Evolutionary conservation across 1,140 invertebrate genomes (phyloP).

Genomic region (Aricia agestis): DNA sequence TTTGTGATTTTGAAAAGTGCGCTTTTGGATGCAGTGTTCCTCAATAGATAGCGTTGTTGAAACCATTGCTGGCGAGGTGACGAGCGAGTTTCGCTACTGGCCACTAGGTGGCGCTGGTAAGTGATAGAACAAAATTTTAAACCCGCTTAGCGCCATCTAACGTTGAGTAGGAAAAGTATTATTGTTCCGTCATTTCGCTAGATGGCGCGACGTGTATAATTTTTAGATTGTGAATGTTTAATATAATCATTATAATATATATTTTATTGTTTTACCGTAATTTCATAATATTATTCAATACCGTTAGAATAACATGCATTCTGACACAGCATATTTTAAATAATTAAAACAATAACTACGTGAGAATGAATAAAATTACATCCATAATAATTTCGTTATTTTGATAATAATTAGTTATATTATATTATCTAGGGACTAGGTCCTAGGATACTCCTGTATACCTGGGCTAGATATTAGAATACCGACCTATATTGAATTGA

Average conservation of each 20-base stretch:
- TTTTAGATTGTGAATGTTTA: neutral
- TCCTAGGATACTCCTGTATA: no score
- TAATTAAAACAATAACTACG: neutral
- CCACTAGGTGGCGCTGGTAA: constrained; percentile 59
- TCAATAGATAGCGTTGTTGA: constrained; percentile 58
- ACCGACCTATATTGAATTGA: no score
- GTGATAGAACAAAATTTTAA: constrained; percentile 27
- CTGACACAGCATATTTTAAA: neutral
- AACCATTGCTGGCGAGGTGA: constrained; percentile 49
- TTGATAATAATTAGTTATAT: no score
- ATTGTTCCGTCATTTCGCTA: constrained; percentile 26
- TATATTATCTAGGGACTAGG: no score
- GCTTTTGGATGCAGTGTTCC: constrained; percentile 68
- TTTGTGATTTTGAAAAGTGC: constrained; percentile 52
- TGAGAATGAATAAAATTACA: constrained; percentile 1
- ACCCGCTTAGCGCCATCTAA: constrained; percentile 41
- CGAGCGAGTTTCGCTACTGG: constrained; percentile 40
- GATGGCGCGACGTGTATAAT: constrained; percentile 36
- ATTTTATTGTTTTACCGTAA: constrained; percentile 12
- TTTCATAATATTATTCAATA: neutral
- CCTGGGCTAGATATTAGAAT: no score
- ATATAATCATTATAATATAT: constrained; percentile 13
- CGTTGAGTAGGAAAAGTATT: constrained; percentile 31
- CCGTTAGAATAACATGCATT: neutral
- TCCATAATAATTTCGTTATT: neutral